Evolutionary conservation across 2,797 vertebrate genomes (phyloP).

Genomic region (Hippocampus kuda): DNA sequence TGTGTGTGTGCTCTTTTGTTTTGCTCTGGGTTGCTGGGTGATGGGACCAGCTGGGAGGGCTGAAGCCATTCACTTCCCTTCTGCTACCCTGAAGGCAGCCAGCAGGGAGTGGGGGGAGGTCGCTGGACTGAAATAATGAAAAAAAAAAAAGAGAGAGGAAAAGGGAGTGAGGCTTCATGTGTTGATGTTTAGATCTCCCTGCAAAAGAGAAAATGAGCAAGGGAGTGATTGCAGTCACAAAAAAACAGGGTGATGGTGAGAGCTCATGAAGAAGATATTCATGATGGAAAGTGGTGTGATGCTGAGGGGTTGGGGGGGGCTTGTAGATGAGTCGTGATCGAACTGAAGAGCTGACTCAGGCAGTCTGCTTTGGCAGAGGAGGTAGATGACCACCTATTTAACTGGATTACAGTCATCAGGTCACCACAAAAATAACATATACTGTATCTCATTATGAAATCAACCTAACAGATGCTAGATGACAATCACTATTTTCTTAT

Average conservation of each 20-base stretch:
- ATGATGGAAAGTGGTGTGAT: conserved; percentile 8
- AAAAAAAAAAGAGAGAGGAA: conserved; percentile 9
- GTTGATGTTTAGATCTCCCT: conserved; percentile 5
- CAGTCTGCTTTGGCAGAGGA: conserved; percentile 46
- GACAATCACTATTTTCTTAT: not conserved
- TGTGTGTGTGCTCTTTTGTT: conserved; percentile 65
- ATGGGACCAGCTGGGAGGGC: conserved; percentile 74
- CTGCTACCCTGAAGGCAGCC: conserved; percentile 66
- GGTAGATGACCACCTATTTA: conserved; percentile 27
- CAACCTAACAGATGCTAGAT: not conserved
- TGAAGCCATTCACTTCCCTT: conserved; percentile 71
- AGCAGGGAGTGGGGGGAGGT: conserved; percentile 29
- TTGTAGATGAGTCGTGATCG: conserved; percentile 47
- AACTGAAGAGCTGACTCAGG: conserved; percentile 59
- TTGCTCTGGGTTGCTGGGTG: conserved; percentile 69
- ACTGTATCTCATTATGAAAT: not conserved
- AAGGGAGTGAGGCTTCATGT: conserved; percentile 8
- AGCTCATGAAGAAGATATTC: conserved; percentile 33
- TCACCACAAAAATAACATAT: not conserved
- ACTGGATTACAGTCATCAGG: conserved; percentile 16
- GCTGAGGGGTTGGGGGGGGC: not conserved
- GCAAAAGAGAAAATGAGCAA: conserved; percentile 12
- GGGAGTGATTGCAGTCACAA: not conserved
- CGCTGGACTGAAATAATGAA: conserved; percentile 15
- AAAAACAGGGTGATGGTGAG: conserved; percentile 2